Conservation (phyloP, 2,888 invertebrate genomes). For the Rhyacophila evoluta region DNA sequence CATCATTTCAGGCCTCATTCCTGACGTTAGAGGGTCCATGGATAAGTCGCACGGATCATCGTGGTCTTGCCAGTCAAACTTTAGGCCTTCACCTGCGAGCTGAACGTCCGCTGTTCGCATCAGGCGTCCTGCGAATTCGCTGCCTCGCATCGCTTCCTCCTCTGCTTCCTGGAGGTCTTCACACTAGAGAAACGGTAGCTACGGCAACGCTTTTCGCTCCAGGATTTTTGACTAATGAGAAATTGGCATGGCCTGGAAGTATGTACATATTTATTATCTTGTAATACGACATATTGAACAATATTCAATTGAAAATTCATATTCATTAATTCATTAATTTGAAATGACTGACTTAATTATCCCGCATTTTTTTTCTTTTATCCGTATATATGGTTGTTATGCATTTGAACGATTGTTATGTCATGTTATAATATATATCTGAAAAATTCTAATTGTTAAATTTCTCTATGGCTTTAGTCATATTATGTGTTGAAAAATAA, state of each 20-base stretch:
- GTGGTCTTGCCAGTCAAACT: slow-evolving; percentile 29
- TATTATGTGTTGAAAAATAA: too few species aligned
- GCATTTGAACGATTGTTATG: too few species aligned
- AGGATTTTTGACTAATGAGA: slow-evolving; percentile 41
- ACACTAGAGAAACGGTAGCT: slow-evolving; percentile 31
- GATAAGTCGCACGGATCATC: slow-evolving; percentile 31
- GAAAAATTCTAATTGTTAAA: too few species aligned
- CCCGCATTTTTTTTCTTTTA: too few species aligned
- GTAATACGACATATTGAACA: too few species aligned
- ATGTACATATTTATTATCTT: too few species aligned
- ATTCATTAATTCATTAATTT: too few species aligned
- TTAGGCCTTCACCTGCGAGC: slow-evolving; percentile 37
- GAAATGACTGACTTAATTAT: too few species aligned
- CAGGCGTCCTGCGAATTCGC: slow-evolving; percentile 32
- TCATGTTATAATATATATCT: too few species aligned
- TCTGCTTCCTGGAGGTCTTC: slow-evolving; percentile 35
- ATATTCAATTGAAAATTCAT: too few species aligned
- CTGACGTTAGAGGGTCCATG: slow-evolving; percentile 37
- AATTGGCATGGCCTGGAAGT: slow-evolving; percentile 50
- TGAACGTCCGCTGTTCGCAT: slow-evolving; percentile 32
- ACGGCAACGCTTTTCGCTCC: slow-evolving; percentile 28
- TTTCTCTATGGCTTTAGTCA: too few species aligned
- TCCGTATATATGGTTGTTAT: too few species aligned
- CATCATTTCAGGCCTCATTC: slow-evolving; percentile 36
- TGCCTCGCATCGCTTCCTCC: slow-evolving; percentile 34